phyloP scores from a whole-genome alignment of 2,113 vertebrate species.

The Centropristis striata region DNA sequence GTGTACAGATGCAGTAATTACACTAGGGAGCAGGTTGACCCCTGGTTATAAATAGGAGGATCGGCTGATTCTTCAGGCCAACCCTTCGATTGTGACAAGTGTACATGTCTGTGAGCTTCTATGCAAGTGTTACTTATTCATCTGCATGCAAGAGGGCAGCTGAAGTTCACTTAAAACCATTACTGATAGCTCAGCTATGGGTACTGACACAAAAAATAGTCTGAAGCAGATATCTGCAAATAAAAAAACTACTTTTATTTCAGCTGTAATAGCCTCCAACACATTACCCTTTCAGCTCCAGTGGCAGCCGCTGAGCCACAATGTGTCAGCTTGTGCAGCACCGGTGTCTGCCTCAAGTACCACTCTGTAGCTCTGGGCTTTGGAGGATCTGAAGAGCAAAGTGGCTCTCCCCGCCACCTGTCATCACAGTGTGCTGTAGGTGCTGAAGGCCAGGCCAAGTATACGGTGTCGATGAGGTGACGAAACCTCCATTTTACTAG shows the following conservation, averaged over 20 bases:
- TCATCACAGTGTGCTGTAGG: slow-evolving; percentile 67
- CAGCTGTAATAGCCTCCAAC: background rate
- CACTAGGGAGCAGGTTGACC: background rate
- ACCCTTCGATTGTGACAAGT: slow-evolving; percentile 1
- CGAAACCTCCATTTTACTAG: slow-evolving; percentile 45
- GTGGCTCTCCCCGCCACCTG: slow-evolving; percentile 70
- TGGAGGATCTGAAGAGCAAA: slow-evolving; percentile 53
- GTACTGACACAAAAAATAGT: background rate
- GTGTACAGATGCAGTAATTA: background rate
- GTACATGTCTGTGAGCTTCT: background rate
- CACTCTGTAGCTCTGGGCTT: slow-evolving; percentile 57
- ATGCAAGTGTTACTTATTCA: background rate
- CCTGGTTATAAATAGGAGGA: background rate
- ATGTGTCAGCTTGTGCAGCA: slow-evolving; percentile 10
- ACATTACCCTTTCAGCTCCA: background rate
- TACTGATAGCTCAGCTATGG: background rate
- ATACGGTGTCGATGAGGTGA: slow-evolving; percentile 61
- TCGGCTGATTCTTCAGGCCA: background rate
- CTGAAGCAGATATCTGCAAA: background rate
- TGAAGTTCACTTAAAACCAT: background rate
- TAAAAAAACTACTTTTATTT: background rate
- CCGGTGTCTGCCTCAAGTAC: slow-evolving; percentile 51
- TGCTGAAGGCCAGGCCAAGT: slow-evolving; percentile 43
- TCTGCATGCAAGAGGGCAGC: background rate
- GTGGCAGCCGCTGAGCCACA: background rate